phyloP scores from a whole-genome alignment of 1,140 invertebrate genomes.

The Aphis gossypii region DNA sequence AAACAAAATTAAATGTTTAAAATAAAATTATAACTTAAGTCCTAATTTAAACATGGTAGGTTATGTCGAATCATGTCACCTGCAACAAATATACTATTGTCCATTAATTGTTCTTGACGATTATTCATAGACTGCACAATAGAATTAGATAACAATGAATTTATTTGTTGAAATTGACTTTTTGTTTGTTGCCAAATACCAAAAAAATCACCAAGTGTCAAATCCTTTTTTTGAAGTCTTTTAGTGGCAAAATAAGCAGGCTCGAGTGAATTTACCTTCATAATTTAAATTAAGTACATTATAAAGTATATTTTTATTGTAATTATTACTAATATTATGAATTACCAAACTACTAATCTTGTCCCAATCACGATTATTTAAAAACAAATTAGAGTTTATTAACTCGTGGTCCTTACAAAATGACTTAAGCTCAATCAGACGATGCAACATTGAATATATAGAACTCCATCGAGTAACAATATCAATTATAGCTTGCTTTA shows the following conservation, averaged over 20 bases:
- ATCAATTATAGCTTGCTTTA: not conserved
- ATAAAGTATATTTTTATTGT: not conserved
- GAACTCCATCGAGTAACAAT: not conserved
- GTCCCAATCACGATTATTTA: not conserved
- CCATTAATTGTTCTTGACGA: not conserved
- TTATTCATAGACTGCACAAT: not conserved
- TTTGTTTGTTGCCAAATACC: not conserved
- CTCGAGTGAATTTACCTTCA: not conserved
- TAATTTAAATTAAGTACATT: not conserved
- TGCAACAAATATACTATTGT: not conserved
- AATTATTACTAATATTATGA: not conserved
- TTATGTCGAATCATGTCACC: not conserved
- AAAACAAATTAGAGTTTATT: not conserved
- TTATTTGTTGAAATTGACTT: not conserved
- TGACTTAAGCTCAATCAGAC: not conserved
- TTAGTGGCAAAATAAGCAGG: not conserved
- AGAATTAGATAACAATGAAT: not conserved
- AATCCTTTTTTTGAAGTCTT: not conserved
- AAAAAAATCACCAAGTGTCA: not conserved
- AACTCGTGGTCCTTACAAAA: not conserved
- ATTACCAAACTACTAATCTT: not conserved
- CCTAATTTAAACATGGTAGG: not conserved
- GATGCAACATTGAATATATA: not conserved
- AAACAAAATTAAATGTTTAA: not conserved
- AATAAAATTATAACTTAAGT: not conserved